These are phyloP conservation scores for Buteo buteo DNA, from an alignment of 2,113 vertebrate species.

Conservation along the genomic window DNA sequence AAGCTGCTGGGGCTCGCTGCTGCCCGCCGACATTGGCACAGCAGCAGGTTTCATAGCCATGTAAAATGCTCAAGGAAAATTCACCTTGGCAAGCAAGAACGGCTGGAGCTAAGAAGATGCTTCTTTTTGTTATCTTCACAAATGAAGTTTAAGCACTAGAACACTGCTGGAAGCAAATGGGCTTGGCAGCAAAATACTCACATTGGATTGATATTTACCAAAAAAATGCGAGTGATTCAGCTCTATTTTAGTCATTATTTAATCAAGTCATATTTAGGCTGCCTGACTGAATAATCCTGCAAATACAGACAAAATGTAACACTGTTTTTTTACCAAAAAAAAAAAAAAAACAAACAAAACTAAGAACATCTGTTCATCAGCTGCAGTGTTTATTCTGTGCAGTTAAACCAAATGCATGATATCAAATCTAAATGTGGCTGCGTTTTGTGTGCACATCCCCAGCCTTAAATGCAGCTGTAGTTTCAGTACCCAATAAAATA, in stretches of 20 bases:
- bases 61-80: not conserved
- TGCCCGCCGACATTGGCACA: fast-evolving
- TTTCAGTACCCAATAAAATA: not conserved
- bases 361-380: slow-evolving; percentile 1
- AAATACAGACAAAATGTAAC: not conserved
- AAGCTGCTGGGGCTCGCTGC: not conserved
- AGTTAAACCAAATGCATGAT: not conserved
- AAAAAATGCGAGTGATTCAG: not conserved
- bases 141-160: not conserved
- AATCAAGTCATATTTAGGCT: not conserved
- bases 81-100: not conserved
- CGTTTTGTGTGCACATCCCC: not conserved
- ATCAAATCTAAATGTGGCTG: not conserved
- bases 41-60: not conserved
- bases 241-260: not conserved
- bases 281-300: not conserved
- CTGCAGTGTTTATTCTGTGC: not conserved
- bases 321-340: not conserved
- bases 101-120: not conserved
- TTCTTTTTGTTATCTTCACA: not conserved
- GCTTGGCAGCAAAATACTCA: not conserved
- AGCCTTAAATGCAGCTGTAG: not conserved
- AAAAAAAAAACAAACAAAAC: not conserved
- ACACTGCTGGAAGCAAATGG: not conserved
- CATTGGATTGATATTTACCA: not conserved